Base-by-base conservation (phyloP, 2,797 vertebrate species). In the Acrocephalus scirpaceus region DNA sequence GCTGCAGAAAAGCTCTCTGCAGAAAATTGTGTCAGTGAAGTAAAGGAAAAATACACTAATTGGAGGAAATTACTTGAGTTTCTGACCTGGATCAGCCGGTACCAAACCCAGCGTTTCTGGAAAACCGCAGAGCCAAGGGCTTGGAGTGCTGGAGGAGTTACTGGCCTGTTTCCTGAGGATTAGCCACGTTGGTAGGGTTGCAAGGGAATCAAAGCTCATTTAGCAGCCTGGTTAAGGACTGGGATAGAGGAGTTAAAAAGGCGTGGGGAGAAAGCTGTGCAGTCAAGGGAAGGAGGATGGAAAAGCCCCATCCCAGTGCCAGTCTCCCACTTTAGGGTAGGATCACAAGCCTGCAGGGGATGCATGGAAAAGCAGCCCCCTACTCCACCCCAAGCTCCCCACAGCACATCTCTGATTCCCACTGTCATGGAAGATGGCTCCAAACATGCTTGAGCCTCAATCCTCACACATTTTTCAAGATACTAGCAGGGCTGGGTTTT, bases 31-130 rank as follows among this genome's bases (percentile, higher is more conserved):
- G 72, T n/a, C 77, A 75, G 34, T 81, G 54, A 81, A 86, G 81
- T 61, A 73, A 89, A 82, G 89, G 95, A 86, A 93, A 95, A 95
- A 90, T 27, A 47, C 29, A 48, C 88, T 94, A 91, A 77, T 66
- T 92, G 91, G 84, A 91, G 89, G 87, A 91, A 95, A 91, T 94
- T 38, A 75, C 78, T 93, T 32, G 16, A 86, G 94, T 71, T 86
- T 92, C 75, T 93, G 64, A 71, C 67, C 85, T 88, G 65, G 67
- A 80, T 86, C 72, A 72, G 69, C 30, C 0, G 1, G 18, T 79
- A 83, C 38, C 78, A 75, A 19, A 8, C 71, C 53, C 69, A 25
- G 34, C 11, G 4, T 48, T 66, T 83, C 69, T 92, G 87, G 76
- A 69, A 90, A 90, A 69, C 4, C 27, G 57, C 60, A 82, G 17